Base-by-base conservation (phyloP, 2,888 invertebrate genomes). In the Poecilus cupreus region DNA sequence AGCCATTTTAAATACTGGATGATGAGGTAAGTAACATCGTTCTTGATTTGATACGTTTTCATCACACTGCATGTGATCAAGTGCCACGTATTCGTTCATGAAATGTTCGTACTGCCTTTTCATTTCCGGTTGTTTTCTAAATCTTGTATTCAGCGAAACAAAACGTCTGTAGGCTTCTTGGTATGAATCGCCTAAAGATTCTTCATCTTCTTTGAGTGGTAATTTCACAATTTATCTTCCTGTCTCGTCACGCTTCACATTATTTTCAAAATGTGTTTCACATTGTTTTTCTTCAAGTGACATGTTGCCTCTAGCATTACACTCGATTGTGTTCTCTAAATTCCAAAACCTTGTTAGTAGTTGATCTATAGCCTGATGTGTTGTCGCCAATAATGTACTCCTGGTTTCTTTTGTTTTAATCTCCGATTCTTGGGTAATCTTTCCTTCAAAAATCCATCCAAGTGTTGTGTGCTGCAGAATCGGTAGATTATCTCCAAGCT, bases 21-120 rank as follows among this genome's bases (percentile, higher is more conserved):
- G 84, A 46, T 84, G 84, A 11, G 84, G 39, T 39, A 39, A 5
- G 10, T 39, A 8, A n/a, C 10, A 39, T 8, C 2, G 2, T 5
- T 2, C 39, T 5, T 39, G 39, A 5, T 3, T 5, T 5, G 39
- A 5, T 5, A n/a, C n/a, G 2, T 39, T 39, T 8, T 39, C 4
- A 84, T 0, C 37, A 32, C 3, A 10, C 16, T 60, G 26, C 83
- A 84, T 84, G 37, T 84, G 84, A 2, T 80, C 81, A 16, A 83
- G 43, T 0, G 79, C 43, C 1, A 81, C 1, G 54, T 84, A 83
- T 37, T 68, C 68, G 1, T 32, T 2, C 68, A 68, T 68, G 18
- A 37, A 68, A 1, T n/a, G 2, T 3, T 26, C n/a, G 16, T 54
- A 54, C 16, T 16, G 37, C 37, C 3, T 68, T 10, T n/a, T 32